phyloP scores from a whole-genome alignment of 1,140 invertebrate species.

The Pristionchus pacificus region DNA sequence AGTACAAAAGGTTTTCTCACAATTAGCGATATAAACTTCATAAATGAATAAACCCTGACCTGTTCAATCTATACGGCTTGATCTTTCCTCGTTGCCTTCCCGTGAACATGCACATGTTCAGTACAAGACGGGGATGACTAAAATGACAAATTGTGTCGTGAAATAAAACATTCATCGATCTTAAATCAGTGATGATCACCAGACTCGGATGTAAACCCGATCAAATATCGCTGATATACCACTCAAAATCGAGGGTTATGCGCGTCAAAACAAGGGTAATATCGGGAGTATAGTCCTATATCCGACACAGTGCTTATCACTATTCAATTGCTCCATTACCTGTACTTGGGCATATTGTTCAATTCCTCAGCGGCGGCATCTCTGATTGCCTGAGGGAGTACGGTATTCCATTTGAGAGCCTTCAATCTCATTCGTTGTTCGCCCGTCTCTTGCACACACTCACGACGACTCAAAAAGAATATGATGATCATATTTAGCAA shows the following conservation, averaged over 20 bases:
- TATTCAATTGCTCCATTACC: too few species aligned
- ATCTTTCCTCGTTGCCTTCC: constrained; percentile 53
- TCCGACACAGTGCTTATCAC: not conserved
- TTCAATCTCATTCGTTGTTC: constrained; percentile 36
- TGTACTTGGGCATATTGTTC: constrained; percentile 26
- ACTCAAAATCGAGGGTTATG: too few species aligned
- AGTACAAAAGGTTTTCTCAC: too few species aligned
- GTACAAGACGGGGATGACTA: constrained; percentile 41
- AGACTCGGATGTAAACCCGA: too few species aligned
- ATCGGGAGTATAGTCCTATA: too few species aligned
- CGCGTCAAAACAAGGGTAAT: too few species aligned
- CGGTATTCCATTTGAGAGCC: constrained; percentile 50
- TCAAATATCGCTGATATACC: too few species aligned
- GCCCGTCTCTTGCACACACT: constrained; percentile 38
- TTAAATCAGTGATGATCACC: too few species aligned
- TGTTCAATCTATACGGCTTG: constrained; percentile 50
- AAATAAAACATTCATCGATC: too few species aligned
- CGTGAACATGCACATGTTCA: constrained; percentile 55
- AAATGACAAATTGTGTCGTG: not conserved
- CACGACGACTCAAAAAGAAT: constrained; percentile 28
- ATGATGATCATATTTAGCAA: too few species aligned
- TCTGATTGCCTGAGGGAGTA: constrained; percentile 51
- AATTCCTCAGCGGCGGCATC: constrained; percentile 49
- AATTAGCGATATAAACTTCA: too few species aligned
- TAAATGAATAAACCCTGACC: constrained; percentile 44